A percentile compares a stretch with the other conserved stretches of the same genome.
Evolutionary conservation across 2,888 invertebrate genomes (phyloP).

Genomic region (Epiblema foenella): DNA sequence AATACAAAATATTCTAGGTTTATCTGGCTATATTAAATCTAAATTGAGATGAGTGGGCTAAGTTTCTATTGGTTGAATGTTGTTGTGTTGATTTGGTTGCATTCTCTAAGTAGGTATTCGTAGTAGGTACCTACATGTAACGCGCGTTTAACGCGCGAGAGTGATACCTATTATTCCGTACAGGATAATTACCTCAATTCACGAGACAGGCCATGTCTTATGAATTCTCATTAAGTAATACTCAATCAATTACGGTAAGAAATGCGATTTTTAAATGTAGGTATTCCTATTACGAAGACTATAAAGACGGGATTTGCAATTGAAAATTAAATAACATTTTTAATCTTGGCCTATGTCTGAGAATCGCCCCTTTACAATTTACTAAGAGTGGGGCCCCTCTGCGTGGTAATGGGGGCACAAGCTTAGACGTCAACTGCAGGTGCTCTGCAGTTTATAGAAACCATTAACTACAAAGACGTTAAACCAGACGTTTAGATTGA

Average conservation of each 20-base stretch:
- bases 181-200: too few relatives aligned
- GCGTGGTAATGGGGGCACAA: slow-evolving; percentile 16
- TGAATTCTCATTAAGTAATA: background rate
- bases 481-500: slow-evolving; percentile 10
- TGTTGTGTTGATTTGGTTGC: too few relatives aligned
- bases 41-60: too few relatives aligned
- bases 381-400: slow-evolving; percentile 9
- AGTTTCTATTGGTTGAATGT: too few relatives aligned
- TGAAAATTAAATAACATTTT: background rate
- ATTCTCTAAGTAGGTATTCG: too few relatives aligned
- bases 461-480: slow-evolving; percentile 37
- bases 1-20: too few relatives aligned
- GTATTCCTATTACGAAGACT: background rate
- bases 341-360: background rate
- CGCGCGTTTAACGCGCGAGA: too few relatives aligned
- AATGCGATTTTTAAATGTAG: background rate
- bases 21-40: too few relatives aligned
- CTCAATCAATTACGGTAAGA: background rate
- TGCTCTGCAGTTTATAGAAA: slow-evolving; percentile 36
- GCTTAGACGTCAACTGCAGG: slow-evolving; percentile 37
- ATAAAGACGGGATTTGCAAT: background rate
- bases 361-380: slow-evolving; percentile 23
- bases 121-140: too few relatives aligned
- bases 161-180: too few relatives aligned
- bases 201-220: background rate